A percentile compares a stretch with the other conserved stretches of the same genome.
Conservation (phyloP, 2,888 invertebrate genomes). For the Arrhopalites spinosus region DNA sequence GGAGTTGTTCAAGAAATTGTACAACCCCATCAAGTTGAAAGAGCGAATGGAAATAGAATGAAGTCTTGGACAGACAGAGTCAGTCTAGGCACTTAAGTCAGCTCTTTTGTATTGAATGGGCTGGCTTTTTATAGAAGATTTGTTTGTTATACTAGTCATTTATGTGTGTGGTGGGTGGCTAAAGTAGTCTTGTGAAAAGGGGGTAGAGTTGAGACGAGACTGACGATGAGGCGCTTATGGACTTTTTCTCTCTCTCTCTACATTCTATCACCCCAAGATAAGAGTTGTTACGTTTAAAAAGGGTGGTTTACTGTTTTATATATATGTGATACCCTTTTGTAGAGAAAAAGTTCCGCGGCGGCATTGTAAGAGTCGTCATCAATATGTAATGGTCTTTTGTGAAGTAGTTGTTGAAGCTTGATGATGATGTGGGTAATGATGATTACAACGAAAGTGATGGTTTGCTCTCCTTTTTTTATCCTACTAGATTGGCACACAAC, state of each 20-base stretch:
- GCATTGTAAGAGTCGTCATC: not conserved
- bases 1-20: slow-evolving; percentile 29
- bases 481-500: slow-evolving; percentile 55
- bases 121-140: slow-evolving; percentile 11
- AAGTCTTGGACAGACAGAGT: slow-evolving; percentile 3
- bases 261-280: too few species aligned
- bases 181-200: too few species aligned
- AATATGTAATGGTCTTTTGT: not conserved
- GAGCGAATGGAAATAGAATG: slow-evolving; percentile 22
- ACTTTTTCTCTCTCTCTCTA: too few species aligned
- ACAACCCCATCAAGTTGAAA: slow-evolving; percentile 26
- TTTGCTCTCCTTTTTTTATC: slow-evolving; percentile 3
- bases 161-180: not conserved
- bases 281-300: not conserved
- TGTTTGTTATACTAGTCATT: slow-evolving; percentile 2
- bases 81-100: slow-evolving; percentile 16
- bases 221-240: too few species aligned
- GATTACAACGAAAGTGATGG: slow-evolving; percentile 17
- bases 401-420: not conserved
- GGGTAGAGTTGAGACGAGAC: too few species aligned
- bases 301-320: not conserved
- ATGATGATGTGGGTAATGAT: slow-evolving; percentile 4
- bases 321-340: not conserved
- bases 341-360: not conserved
- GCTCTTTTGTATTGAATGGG: slow-evolving; percentile 21